phyloP scores from a whole-genome alignment of 2,797 vertebrate species.

The Eulemur mongoz region DNA sequence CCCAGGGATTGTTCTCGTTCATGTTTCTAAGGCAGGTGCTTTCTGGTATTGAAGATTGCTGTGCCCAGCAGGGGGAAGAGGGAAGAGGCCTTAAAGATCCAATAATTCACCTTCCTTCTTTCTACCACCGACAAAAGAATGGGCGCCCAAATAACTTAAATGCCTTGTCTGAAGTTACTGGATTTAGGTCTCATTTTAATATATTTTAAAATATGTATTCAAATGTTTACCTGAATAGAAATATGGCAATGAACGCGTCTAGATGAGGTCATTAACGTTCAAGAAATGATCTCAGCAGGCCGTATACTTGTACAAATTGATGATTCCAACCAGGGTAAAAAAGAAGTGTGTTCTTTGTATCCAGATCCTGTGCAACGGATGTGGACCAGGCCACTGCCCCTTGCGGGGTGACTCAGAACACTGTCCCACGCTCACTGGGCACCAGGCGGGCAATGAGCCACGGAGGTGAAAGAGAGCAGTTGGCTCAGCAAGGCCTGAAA shows the following conservation, averaged over 20 bases:
- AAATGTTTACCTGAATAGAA: neutral
- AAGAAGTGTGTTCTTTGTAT: neutral
- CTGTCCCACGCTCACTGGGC: accelerated
- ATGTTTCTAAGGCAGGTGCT: neutral
- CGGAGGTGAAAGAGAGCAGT: neutral
- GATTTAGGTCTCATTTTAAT: neutral
- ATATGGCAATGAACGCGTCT: neutral
- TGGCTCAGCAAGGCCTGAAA: neutral
- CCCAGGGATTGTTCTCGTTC: neutral
- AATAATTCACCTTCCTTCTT: neutral
- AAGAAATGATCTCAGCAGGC: neutral
- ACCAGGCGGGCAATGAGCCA: neutral
- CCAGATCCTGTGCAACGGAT: neutral
- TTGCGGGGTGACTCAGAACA: accelerated
- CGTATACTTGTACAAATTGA: neutral
- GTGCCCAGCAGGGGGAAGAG: accelerated
- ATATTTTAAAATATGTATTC: neutral
- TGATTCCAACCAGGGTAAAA: neutral
- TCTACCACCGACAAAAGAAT: neutral
- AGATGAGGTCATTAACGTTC: neutral
- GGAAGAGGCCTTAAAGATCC: too few relatives aligned
- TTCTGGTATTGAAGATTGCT: neutral
- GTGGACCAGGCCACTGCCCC: accelerated
- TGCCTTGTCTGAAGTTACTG: neutral
- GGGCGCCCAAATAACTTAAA: neutral